Conservation (phyloP, 35 echinoderm and acorn worm species). For the Apostichopus californicus region DNA sequence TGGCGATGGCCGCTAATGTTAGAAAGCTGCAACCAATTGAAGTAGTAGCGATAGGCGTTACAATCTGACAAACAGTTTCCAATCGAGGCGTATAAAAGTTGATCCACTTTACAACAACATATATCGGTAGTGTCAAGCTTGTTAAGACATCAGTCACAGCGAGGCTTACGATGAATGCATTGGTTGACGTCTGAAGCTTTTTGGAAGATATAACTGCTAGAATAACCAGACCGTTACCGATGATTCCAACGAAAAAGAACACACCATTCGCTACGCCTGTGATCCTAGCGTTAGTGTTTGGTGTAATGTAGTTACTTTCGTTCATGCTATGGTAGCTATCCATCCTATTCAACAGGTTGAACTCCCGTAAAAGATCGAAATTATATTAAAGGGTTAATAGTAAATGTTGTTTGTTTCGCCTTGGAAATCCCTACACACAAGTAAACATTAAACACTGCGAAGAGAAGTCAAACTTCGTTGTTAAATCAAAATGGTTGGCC, state of each 20-base stretch:
- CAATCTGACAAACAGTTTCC: conserved; percentile 18
- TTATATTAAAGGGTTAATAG: no score
- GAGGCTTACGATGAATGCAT: conserved; percentile 59
- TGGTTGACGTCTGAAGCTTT: conserved; percentile 50
- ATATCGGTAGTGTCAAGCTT: not conserved
- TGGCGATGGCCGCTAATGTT: conserved; percentile 13
- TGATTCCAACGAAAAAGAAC: conserved; percentile 30
- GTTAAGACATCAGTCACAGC: conserved; percentile 57
- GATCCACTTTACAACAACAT: not conserved
- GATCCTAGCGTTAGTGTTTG: no score
- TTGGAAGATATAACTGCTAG: conserved; percentile 36
- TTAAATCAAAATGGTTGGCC: no score
- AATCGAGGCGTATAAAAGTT: conserved; percentile 22
- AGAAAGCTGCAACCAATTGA: conserved; percentile 30
- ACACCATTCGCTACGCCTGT: not conserved
- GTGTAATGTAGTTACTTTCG: no score
- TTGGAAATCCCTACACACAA: no score
- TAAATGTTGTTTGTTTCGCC: no score
- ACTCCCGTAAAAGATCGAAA: no score
- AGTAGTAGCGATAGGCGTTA: not conserved
- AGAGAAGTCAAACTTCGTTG: no score
- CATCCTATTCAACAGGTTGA: no score
- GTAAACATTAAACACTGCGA: no score
- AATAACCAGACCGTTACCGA: conserved; percentile 57
- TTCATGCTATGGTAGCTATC: no score